phyloP scores from a whole-genome alignment of 2,888 invertebrate species.

The Osmoderma eremita region DNA sequence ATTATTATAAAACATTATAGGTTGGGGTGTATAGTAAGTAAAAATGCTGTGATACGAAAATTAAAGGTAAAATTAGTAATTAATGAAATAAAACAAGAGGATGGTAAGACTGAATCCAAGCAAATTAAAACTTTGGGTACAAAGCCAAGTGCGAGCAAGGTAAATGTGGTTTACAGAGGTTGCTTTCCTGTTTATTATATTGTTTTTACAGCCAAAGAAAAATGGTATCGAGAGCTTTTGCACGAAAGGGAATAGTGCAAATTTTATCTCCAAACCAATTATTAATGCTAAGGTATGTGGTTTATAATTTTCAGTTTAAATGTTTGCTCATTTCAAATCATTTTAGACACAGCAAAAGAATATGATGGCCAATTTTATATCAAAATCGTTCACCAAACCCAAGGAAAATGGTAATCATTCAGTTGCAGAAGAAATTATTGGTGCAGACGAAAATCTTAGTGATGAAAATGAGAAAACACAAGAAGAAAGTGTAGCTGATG shows the following conservation, averaged over 20 bases:
- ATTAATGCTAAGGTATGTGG: constrained; percentile 3
- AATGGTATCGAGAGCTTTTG: constrained; percentile 27
- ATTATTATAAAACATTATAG: constrained; percentile 10
- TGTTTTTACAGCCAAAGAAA: constrained; percentile 5
- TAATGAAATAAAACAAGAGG: constrained; percentile 12
- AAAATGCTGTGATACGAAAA: constrained; percentile 35
- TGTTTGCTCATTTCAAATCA: background rate
- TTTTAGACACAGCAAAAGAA: constrained; percentile 39
- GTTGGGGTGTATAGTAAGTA: constrained; percentile 35
- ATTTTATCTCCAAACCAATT: constrained; percentile 3
- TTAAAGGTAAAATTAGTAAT: constrained; percentile 8
- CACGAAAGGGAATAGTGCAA: background rate
- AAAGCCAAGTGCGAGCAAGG: constrained; percentile 18
- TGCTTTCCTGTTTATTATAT: background rate
- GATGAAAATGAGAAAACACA: background rate
- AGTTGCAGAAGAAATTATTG: constrained; percentile 2
- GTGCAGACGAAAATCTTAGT: background rate
- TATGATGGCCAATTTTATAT: constrained; percentile 39
- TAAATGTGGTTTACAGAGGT: background rate
- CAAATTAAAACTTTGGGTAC: background rate
- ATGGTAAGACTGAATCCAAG: constrained; percentile 16
- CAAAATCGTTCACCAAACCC: constrained; percentile 30
- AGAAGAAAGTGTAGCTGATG: background rate
- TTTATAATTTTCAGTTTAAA: background rate
- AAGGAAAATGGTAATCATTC: constrained; percentile 8